Evolutionary conservation across 2,797 vertebrate genomes (phyloP).

Genomic region (Mastacembelus armatus): DNA sequence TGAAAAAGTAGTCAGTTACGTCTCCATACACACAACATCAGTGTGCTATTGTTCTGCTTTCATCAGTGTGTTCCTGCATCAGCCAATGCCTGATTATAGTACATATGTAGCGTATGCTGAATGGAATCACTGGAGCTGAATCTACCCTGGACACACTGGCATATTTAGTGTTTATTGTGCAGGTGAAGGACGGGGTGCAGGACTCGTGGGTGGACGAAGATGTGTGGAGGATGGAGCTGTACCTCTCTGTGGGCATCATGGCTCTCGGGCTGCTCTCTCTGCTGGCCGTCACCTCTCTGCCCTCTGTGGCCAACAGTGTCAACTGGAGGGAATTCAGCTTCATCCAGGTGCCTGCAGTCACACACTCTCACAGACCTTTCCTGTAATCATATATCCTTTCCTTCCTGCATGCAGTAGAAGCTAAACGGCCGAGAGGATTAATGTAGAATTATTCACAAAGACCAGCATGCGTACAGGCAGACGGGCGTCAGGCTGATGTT

Average conservation of each 20-base stretch:
- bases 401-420: background rate
- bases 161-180: conserved; percentile 2
- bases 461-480: background rate
- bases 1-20: too few relatives aligned
- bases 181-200: conserved; percentile 84
- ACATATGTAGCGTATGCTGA: too few relatives aligned
- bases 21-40: background rate
- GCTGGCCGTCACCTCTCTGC: conserved; percentile 93
- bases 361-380: background rate
- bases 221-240: conserved; percentile 97
- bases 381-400: background rate
- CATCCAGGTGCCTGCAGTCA: conserved; percentile 83
- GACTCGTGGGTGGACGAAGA: conserved; percentile 87
- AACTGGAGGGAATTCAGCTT: conserved; percentile 99
- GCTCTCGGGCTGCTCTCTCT: conserved; percentile 91
- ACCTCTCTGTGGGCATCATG: conserved; percentile 93
- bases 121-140: background rate
- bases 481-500: background rate
- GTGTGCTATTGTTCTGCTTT: background rate
- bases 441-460: conserved; percentile 8
- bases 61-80: background rate
- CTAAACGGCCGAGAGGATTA: background rate
- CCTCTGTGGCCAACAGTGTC: conserved; percentile 90
- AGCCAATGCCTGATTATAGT: background rate
- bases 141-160: background rate